Conservation (phyloP, 1,140 invertebrate genomes). For the Sminthurides bifidus region DNA sequence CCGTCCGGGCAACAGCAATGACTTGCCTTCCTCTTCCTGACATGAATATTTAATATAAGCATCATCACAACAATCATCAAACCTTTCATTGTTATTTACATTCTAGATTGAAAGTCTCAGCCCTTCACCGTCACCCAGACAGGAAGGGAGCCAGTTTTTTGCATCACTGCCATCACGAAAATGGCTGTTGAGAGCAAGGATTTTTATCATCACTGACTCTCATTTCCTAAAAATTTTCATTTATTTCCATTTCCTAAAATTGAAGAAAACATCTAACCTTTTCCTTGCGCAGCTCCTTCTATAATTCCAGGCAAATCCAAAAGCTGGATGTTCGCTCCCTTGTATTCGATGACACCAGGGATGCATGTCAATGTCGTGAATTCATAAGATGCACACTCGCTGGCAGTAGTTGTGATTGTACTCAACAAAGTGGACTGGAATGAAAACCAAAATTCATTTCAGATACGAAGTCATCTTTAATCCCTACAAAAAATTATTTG, state of each 20-base stretch:
- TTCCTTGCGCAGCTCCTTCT: slow-evolving; percentile 90
- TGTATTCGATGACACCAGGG: slow-evolving; percentile 95
- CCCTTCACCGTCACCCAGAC: not conserved
- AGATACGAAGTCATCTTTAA: slow-evolving; percentile 15
- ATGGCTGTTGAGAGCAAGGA: slow-evolving; percentile 2
- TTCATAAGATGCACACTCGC: slow-evolving; percentile 93
- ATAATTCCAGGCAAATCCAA: slow-evolving; percentile 91
- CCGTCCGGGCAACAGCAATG: slow-evolving; percentile 91
- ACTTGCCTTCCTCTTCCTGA: slow-evolving; percentile 47
- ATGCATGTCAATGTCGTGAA: slow-evolving; percentile 98
- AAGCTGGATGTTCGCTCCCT: slow-evolving; percentile 95
- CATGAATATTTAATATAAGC: too few species aligned
- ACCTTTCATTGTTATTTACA: too few species aligned
- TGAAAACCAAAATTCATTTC: slow-evolving; percentile 3
- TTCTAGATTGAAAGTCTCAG: not conserved
- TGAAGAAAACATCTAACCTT: slow-evolving; percentile 55
- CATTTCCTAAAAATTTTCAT: not conserved
- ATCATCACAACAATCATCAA: too few species aligned
- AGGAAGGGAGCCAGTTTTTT: not conserved
- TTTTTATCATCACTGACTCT: slow-evolving; percentile 1
- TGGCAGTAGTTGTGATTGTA: slow-evolving; percentile 86
- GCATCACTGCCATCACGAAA: not conserved
- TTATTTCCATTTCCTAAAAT: not conserved
- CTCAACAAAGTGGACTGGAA: slow-evolving; percentile 77
- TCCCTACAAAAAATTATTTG: slow-evolving; percentile 10